Evolutionary conservation across 2,888 invertebrate genomes (phyloP), one percentile per base, ranked within the genome.

Genomic region (Amblyjoppa proteus): DNA sequence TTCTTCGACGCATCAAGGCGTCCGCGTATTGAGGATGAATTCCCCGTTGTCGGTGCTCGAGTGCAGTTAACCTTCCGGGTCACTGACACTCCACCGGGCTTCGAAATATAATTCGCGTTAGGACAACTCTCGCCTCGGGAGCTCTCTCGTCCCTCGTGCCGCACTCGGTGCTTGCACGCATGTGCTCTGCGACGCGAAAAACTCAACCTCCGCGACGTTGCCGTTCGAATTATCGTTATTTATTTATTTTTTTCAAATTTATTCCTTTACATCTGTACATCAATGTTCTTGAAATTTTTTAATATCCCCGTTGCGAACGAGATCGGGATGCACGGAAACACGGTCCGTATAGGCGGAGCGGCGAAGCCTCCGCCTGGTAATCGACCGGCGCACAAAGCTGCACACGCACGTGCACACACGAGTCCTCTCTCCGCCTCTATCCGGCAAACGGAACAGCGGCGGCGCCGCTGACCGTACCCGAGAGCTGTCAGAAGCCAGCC

Each of bases 331-430:
- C 51, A 75, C 25, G 41, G 6, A 61, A 56, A 74, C 45, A 61
- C 74, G 38, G 16, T 31, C 3, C 3, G 11, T 16, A 34, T 49
- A 34, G 66, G 13, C 51, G 16, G 66, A 73, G 41, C 68, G 61
- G 16, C 68, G 49, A 74, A 80, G 80, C 51, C 83, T 83, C 75
- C 80, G 85, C 74, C 80, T 85, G 85, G 74, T 68, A 84, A 88
- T 88, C 88, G 88, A 88, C 88, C 88, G 88, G 88, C 87, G 88
- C 88, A 88, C 87, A 85, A 81, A 87, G 80, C 84, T 85, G 41
- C 84, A 82, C 87, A 82, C 79, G 87, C 87, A 85, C 82, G 85
- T 87, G 87, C 78, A 85, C 71, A 86, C 80, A 83, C 82, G 73
- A 71, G 71, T 61, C 80, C 66, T 61, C 71, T 81, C 70, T 49